phyloP scores from a whole-genome alignment of 2,797 vertebrate genomes.

The Parauchenoglanis ngamensis region DNA sequence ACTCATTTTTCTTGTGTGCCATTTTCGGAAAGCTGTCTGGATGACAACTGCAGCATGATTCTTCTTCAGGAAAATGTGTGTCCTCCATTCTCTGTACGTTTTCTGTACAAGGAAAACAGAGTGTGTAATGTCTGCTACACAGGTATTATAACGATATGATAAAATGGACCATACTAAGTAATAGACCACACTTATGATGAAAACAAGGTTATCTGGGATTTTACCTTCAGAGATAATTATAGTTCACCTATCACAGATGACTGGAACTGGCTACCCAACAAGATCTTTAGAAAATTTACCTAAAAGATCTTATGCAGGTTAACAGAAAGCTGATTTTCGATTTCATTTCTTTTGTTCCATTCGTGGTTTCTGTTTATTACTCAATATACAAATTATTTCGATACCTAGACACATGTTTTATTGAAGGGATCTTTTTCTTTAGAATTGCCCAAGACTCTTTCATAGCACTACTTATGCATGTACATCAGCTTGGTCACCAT shows the following conservation, averaged over 20 bases:
- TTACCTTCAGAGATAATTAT: background rate
- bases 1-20: conserved; percentile 66
- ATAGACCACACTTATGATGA: background rate
- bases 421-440: background rate
- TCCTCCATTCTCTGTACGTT: conserved; percentile 79
- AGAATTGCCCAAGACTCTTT: background rate
- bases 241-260: background rate
- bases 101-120: conserved; percentile 70
- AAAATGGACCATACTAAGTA: background rate
- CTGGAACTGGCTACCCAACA: background rate
- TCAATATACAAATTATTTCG: background rate
- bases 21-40: conserved; percentile 77
- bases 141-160: no score
- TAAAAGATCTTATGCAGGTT: background rate
- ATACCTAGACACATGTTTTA: background rate
- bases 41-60: conserved; percentile 71
- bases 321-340: background rate
- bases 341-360: background rate
- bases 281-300: background rate
- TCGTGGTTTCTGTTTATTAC: background rate
- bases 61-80: conserved; percentile 62
- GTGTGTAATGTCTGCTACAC: background rate
- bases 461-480: background rate
- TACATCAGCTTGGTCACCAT: background rate
- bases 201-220: background rate